Base-by-base conservation (phyloP, 2,888 invertebrate genomes). In the Flexamia atlantica region DNA sequence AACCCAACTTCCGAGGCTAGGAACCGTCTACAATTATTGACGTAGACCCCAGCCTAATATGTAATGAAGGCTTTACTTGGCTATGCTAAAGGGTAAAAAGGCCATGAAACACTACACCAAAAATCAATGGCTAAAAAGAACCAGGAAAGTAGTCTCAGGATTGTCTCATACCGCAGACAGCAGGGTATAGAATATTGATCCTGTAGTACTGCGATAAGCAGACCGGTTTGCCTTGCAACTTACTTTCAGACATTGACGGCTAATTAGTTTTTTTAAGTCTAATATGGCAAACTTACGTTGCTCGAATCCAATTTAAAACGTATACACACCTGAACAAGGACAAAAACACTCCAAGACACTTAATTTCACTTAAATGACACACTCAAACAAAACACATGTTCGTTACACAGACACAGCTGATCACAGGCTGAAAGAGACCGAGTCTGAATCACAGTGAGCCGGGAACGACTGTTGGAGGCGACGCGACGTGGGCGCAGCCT, bases 401-500 rank as follows among this genome's bases (percentile, higher is more conserved):
- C 23, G 57, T 20, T 57, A 12, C 57, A 57, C 57, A 57, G 57
- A 57, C 57, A 57, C 57, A 57, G 57, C 57, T 57, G 57, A 57
- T 57, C 57, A 23, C 57, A 57, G 12, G 23, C 57, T 57, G 57
- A 57, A 57, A 57, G 57, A 57, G 46, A 57, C 57, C 23, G 57
- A 57, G 17, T 46, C 57, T 57, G 57, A 57, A 20, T 46, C 46
- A 23, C 57, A 23, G 23, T n/a, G 23, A 23, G 57, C 46, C 12
- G 60, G 9, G 10, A 32, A 1, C 36, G 68, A 32, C 32, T 17
- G 23, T 53, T 53, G 53, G 53, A 5, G 60, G 28, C 23, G 60
- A 60, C 5, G 53, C 60, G 68, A 68, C 17, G 32, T 68, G 68
- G 68, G 68, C 68, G 68, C 68, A 12, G 68, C 68, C 68, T 68